Base-by-base conservation (phyloP, 1,140 invertebrate species). In the Drosophila miranda region DNA sequence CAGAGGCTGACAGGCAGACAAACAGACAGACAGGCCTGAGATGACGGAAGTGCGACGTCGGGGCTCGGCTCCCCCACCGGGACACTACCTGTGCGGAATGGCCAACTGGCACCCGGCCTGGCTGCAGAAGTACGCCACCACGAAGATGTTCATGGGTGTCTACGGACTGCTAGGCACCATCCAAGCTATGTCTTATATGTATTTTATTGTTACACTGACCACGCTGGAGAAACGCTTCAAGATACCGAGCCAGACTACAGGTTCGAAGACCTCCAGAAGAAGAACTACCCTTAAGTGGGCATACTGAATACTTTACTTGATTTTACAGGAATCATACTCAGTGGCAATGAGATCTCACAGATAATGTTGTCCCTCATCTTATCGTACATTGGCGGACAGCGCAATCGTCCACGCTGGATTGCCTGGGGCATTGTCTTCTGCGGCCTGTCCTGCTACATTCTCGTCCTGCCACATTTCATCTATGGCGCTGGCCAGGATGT, bases 141-240 rank as follows among this genome's bases (percentile, higher is more conserved):
- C 94, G 14, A 93, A 92, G 70, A 92, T 88, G 41, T 95, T 95
- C 77, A 92, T 95, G 74, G 79, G 92, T 1, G 93, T 94, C 9
- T 95, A 94, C 72, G 94, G 94, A 6, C 78, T 95, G 2, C 90
- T 95, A 8, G 94, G 94, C 7, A 94, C 94, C n/a, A 92, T 94
- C 0, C 95, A 95, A 72, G 93, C 94, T 34, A 95, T 95, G 93
- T 93, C 94, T 26, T 95, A 93, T 73, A 93, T 95, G 72, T 95
- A 95, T 75, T 94, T 95, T 52, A 91, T 94, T 3, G 93, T 95
- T 19, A 94, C 94, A 6, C 83, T 95, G 60, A 94, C 94, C 26
- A 95, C 95, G 2, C 83, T 95, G 62, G 95, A 95, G 80, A 95
- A 94, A 78, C 91, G 94, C 66, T 95, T 95, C 75, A 94, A 95